Base-by-base conservation (phyloP, 2,113 vertebrate species). In the Crocuta crocuta region DNA sequence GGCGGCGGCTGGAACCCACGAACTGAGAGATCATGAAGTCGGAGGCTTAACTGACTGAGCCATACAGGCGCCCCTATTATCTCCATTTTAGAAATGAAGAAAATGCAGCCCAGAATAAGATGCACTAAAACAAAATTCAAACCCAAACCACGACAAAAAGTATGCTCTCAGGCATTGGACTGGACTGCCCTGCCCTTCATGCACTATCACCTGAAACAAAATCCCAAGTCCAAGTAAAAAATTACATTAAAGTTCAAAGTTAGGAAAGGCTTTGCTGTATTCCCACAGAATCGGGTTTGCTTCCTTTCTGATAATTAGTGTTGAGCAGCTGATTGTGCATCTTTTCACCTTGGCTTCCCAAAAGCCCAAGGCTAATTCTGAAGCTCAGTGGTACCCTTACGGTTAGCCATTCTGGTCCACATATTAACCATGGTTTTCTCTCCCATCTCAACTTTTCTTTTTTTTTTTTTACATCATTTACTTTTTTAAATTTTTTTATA, bases 41-140 rank as follows among this genome's bases (percentile, higher is more conserved):
- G 0, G 58, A 61, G 58, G 58, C 21, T 61, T 61, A 61, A 61
- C 21, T 23, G 58, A 19, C 58, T 61, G 58, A 61, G 58, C 58
- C 58, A 61, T 21, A 7, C 58, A 61, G 21, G 58, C 8, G 21
- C 58, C 8, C 58, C 13, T 73, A 1, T 76, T 63, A 80, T 82
- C 50, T 87, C 50, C 24, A 89, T 88, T 80, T 95, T 91, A 94
- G 81, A 85, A 48, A 81, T 89, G 13, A 89, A 95, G 28, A 90
- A 95, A 95, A 7, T 71, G 4, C 89, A 85, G 83, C 5, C 23
- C 33, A 63, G 10, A 91, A 82, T 86, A 87, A 88, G 26, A 11
- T 78, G 53, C 66, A 87, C 26, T 58, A 86, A 87, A 95, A 53
- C 45, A 83, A 97, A 97, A 89, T 82, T 73, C 35, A 94, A 97